A percentile compares a stretch with the other conserved stretches of the same genome.
phyloP scores from a whole-genome alignment of 92 coral and sea anemone species.

The Blastomussa wellsi region DNA sequence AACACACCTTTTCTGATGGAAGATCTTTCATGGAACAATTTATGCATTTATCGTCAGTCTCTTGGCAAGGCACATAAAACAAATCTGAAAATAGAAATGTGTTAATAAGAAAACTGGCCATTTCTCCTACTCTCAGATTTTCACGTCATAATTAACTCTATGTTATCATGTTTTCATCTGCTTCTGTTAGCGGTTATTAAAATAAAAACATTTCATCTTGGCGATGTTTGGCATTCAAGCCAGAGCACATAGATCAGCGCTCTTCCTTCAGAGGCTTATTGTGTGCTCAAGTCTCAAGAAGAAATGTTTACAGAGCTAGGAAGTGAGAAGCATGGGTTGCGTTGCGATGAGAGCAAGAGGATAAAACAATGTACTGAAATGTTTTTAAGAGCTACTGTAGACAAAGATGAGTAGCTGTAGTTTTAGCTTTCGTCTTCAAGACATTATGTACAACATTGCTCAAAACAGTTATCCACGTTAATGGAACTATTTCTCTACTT shows the following conservation, averaged over 20 bases:
- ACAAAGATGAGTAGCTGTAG: too few relatives aligned
- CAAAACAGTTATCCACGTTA: too few relatives aligned
- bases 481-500: too few relatives aligned
- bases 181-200: too few relatives aligned
- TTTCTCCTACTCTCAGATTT: too few relatives aligned
- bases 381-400: too few relatives aligned
- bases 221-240: neutral
- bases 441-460: neutral
- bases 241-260: neutral
- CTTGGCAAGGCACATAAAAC: constrained; percentile 72
- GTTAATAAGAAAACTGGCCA: too few relatives aligned
- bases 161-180: too few relatives aligned
- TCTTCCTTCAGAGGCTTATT: neutral
- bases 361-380: too few relatives aligned
- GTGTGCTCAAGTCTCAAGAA: neutral
- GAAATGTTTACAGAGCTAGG: neutral
- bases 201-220: neutral
- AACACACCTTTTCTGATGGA: constrained; percentile 78
- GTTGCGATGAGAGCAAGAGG: neutral
- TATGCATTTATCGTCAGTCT: constrained; percentile 46
- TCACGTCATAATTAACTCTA: too few relatives aligned
- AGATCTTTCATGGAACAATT: constrained; percentile 68
- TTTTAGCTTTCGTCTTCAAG: neutral
- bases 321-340: neutral
- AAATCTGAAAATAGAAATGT: constrained; percentile 56